Conservation (phyloP, 2,113 vertebrate species). For the Strigops habroptila region DNA sequence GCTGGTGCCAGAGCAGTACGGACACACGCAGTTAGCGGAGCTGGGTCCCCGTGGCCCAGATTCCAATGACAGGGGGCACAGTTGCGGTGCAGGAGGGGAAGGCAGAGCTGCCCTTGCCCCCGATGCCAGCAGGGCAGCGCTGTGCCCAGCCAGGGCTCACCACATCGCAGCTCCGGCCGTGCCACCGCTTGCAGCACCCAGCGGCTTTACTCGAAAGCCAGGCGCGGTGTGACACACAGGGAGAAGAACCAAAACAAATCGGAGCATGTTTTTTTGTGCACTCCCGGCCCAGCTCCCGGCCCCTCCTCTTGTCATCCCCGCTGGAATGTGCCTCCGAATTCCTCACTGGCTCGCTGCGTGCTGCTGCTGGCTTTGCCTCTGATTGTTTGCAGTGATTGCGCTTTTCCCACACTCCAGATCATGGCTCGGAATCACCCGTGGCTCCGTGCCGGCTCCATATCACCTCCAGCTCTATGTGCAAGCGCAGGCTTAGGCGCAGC, state of each 20-base stretch:
- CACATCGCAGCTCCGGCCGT: fast-evolving
- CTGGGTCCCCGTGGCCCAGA: background rate
- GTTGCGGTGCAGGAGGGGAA: background rate
- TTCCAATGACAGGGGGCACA: fast-evolving
- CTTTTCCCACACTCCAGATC: constrained; percentile 63
- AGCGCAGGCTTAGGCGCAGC: background rate
- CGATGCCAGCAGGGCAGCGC: background rate
- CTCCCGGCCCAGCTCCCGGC: background rate
- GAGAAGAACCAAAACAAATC: constrained; percentile 18
- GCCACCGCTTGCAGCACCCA: background rate
- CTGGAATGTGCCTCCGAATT: constrained; percentile 54
- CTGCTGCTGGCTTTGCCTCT: constrained; percentile 55
- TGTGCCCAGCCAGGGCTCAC: background rate
- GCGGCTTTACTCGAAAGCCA: constrained; percentile 24
- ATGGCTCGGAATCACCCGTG: constrained; percentile 19
- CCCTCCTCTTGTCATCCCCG: constrained; percentile 48
- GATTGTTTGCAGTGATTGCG: constrained; percentile 54
- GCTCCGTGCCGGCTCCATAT: constrained; percentile 22
- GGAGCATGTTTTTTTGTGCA: background rate
- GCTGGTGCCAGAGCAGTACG: background rate
- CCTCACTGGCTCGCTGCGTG: constrained; percentile 37
- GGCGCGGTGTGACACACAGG: background rate
- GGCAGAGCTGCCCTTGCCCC: background rate
- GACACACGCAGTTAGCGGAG: fast-evolving
- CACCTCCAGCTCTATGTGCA: background rate